Conservation (phyloP, 2,797 vertebrate genomes). For the Balearica regulorum region DNA sequence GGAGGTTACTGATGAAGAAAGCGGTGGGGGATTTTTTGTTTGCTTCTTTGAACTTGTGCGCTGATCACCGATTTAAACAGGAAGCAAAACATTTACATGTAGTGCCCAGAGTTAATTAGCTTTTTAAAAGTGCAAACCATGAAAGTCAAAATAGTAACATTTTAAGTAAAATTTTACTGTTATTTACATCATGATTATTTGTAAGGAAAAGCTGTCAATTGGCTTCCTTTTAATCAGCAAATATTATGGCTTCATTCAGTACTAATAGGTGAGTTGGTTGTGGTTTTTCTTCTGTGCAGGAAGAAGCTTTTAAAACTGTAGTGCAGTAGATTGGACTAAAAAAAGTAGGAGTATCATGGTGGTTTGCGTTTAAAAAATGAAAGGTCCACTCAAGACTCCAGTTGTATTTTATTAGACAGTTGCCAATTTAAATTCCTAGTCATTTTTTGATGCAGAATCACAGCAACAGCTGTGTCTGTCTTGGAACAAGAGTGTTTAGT, state of each 20-base stretch:
- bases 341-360: not conserved
- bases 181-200: not conserved
- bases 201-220: not conserved
- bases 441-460: not conserved
- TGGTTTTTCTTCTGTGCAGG: not conserved
- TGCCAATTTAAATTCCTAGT: not conserved
- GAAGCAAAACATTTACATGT: not conserved
- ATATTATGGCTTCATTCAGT: not conserved
- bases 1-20: not conserved
- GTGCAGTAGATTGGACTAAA: not conserved
- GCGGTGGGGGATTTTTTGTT: not conserved
- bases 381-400: not conserved
- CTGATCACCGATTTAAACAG: not conserved
- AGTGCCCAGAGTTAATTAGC: not conserved
- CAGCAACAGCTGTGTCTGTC: not conserved
- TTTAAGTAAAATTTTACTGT: not conserved
- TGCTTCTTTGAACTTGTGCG: not conserved
- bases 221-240: not conserved
- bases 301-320: not conserved
- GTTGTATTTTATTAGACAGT: not conserved
- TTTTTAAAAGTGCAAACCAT: not conserved
- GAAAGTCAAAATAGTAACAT: not conserved
- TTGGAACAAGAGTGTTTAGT: not conserved
- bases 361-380: not conserved
- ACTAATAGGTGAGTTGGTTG: not conserved